phyloP scores from a whole-genome alignment of 2,797 vertebrate species.

The Dromococcyx pavoninus region DNA sequence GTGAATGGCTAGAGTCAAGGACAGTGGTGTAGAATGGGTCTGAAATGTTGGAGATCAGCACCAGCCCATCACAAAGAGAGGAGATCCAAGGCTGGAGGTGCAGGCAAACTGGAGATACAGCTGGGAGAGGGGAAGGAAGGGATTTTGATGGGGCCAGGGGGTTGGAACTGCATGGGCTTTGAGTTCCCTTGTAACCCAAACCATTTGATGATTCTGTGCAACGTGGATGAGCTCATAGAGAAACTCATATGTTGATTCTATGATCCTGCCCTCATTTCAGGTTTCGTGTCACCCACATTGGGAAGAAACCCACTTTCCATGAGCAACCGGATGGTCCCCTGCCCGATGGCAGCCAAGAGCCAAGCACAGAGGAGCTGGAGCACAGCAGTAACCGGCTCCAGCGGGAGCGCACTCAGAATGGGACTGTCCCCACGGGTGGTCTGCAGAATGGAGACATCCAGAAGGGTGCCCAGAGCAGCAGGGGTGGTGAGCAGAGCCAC shows the following conservation, averaged over 20 bases:
- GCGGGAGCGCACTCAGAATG: conserved; percentile 65
- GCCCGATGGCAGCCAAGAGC: conserved; percentile 80
- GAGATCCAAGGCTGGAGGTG: accelerated
- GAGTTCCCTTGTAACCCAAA: too few species aligned
- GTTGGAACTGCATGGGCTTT: too few species aligned
- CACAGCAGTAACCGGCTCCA: conserved; percentile 68
- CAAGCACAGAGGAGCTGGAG: conserved; percentile 70
- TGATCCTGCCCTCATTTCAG: conserved; percentile 43
- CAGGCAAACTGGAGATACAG: background rate
- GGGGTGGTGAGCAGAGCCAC: background rate
- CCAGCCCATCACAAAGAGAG: background rate
- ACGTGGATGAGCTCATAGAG: too few species aligned
- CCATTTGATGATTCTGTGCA: too few species aligned
- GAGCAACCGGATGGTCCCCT: conserved; percentile 73
- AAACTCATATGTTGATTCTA: too few species aligned
- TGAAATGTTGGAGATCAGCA: background rate
- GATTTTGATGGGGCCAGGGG: background rate
- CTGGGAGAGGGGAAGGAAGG: background rate
- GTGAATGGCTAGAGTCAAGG: too few species aligned
- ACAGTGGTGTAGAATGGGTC: background rate
- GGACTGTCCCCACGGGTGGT: conserved; percentile 35
- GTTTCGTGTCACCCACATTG: conserved; percentile 91
- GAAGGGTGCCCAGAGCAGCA: background rate
- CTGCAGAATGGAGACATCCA: conserved; percentile 33
- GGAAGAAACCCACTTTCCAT: conserved; percentile 80